Conservation (phyloP, 2,888 invertebrate genomes). For the Boloria selene region DNA sequence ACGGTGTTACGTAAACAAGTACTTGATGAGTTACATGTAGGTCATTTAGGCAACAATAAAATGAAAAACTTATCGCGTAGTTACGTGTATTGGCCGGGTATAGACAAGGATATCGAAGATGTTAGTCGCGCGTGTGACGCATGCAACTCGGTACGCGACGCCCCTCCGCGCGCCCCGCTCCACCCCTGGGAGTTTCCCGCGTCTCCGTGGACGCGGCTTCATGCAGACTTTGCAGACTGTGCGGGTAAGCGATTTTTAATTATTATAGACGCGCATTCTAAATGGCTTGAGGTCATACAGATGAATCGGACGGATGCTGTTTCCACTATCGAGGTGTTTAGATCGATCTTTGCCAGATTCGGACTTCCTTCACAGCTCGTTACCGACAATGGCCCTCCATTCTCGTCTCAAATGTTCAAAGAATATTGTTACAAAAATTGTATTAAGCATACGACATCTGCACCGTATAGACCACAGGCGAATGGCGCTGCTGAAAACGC, state of each 20-base stretch:
- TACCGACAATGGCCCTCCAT: constrained; percentile 41
- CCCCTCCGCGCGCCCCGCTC: no score
- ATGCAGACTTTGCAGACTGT: background rate
- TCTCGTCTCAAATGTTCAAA: constrained; percentile 33
- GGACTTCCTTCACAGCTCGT: constrained; percentile 37
- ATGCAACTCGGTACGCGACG: background rate
- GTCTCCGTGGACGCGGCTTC: background rate
- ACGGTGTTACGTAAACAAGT: no score
- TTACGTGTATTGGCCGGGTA: no score
- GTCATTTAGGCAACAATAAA: no score
- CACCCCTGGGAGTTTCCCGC: no score
- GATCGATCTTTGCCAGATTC: constrained; percentile 37
- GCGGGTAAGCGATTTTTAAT: constrained; percentile 37
- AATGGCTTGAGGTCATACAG: constrained; percentile 41
- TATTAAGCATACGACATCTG: constrained; percentile 31
- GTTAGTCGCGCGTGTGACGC: background rate
- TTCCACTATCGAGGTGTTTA: constrained; percentile 23
- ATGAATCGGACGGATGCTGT: constrained; percentile 27
- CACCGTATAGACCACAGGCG: constrained; percentile 31
- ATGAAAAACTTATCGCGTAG: no score
- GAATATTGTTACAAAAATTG: constrained; percentile 31
- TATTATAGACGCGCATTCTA: constrained; percentile 40
- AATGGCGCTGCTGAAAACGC: constrained; percentile 40
- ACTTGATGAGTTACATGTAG: no score
- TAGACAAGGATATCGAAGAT: background rate